Evolutionary conservation across 2,113 vertebrate genomes (phyloP), one percentile per base, ranked within the genome.

Genomic region (Perca fluviatilis): DNA sequence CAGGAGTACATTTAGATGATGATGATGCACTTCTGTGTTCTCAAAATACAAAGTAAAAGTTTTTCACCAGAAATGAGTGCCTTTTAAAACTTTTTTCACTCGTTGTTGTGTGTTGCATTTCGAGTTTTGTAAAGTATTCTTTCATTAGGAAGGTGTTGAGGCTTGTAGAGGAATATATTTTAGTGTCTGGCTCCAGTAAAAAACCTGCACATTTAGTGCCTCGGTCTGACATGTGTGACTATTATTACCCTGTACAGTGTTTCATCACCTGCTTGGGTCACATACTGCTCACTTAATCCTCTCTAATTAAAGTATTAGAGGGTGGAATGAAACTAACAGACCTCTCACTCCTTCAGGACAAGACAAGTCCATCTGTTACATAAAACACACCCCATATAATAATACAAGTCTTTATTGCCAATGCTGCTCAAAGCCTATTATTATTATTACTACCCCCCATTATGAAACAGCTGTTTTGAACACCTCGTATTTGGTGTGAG

Each of bases 331-430:
- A 90, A 79, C 84, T 71, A 89, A 91, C 82, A 85, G 86, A 80
- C 90, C 85, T 73, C 69, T 75, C 76, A 64, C 61, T 84, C 90
- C 85, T 86, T 58, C 67, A 89, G 69, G 81, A 88, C 76, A 71
- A 56, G 79, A 78, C 50, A 40, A n/a, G 65, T 68, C 87, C 88
- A 89, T 92, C 88, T 91, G 92, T 74, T 89, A 74, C 84, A 87
- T 89, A 80, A 92, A 92, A 87, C 56, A 33, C 77, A 70, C 18
- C n/a, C 40, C 66, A 64, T 80, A 86, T 80, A 83, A 88, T 87
- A 86, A 53, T 62, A 66, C 50, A 79, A 73, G 12, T 19, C 63
- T 46, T 77, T 51, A 60, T 83, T 8, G 19, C 50, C 54, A 3
- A 46, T 62, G 70, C 66, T 69, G 66, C 77, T 53, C 64, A 79